These are phyloP conservation scores for Omphaloscelis lunosa DNA, from an alignment of 2,888 invertebrate genomes.

Conservation along the genomic window DNA sequence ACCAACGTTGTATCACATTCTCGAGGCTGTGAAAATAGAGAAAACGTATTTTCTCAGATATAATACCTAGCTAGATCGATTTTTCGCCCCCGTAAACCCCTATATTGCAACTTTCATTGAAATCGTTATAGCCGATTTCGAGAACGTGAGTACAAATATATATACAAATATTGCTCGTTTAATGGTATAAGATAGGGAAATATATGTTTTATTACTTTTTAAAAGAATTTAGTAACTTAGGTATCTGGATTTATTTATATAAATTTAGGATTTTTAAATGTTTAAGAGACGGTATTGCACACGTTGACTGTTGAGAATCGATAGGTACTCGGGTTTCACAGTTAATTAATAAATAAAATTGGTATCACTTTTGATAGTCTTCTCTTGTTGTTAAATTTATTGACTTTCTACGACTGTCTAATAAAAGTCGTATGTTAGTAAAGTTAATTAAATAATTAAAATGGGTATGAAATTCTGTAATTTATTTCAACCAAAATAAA, in stretches of 20 bases:
- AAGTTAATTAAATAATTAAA: background rate
- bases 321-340: background rate
- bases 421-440: no score
- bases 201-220: no score
- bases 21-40: no score
- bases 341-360: background rate
- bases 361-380: background rate
- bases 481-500: conserved; percentile 5
- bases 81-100: no score
- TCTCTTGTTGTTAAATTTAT: background rate
- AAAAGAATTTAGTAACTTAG: conserved; percentile 4
- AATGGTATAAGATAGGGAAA: no score
- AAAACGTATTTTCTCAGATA: no score
- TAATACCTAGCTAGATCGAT: no score
- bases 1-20: no score
- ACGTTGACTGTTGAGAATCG: background rate
- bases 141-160: no score
- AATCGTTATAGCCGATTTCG: no score
- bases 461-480: background rate
- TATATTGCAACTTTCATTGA: no score
- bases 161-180: no score
- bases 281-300: background rate
- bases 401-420: background rate
- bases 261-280: background rate
- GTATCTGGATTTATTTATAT: conserved; percentile 8